Conservation (phyloP, 2,888 invertebrate genomes). For the Microplitis manilae region DNA sequence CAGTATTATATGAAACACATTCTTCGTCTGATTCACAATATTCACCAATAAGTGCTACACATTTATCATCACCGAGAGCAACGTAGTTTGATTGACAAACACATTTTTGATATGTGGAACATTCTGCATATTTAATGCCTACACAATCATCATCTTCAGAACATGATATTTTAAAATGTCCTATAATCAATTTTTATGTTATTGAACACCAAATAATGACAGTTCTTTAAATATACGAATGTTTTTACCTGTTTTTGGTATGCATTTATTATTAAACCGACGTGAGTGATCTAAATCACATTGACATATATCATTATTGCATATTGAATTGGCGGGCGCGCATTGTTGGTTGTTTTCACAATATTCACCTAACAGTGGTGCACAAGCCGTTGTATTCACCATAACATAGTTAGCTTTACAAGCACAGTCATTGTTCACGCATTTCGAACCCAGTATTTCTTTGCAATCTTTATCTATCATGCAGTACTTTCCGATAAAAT, state of each 20-base stretch:
- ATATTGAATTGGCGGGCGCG: not conserved
- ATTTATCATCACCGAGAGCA: too few relatives aligned
- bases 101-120: too few relatives aligned
- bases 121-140: too few relatives aligned
- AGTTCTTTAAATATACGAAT: not conserved
- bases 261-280: not conserved
- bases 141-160: too few relatives aligned
- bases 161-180: too few relatives aligned
- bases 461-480: not conserved
- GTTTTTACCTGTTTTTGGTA: not conserved
- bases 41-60: too few relatives aligned
- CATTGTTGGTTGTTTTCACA: not conserved
- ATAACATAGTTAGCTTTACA: not conserved
- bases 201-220: not conserved
- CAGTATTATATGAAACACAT: too few relatives aligned
- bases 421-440: not conserved
- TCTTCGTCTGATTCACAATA: too few relatives aligned
- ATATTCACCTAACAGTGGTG: not conserved
- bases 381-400: not conserved
- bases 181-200: not conserved
- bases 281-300: not conserved
- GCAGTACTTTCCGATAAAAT: not conserved
- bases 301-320: not conserved
- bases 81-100: too few relatives aligned
- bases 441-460: not conserved